Base-by-base conservation (phyloP, 2,113 vertebrate genomes). In the Ameiurus melas region DNA sequence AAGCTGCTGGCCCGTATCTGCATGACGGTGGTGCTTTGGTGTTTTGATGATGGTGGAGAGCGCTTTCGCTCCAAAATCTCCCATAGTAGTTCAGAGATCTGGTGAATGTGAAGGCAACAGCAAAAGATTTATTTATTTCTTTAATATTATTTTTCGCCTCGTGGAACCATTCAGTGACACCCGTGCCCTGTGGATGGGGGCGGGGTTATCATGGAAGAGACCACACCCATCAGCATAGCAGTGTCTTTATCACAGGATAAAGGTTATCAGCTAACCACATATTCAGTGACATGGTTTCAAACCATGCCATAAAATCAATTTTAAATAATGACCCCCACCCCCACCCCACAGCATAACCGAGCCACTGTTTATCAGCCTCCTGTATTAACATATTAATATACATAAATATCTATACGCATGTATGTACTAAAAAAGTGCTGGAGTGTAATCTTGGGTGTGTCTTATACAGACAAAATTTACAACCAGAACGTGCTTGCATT, bases 401-500 rank as follows among this genome's bases (percentile, higher is more conserved):
- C 1, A 25, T 39, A 51, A 53, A 10, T 80, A 27, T 80, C 20
- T 36, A 39, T 66, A 33, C 0, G 7, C 13, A 8, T 55, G 53
- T 84, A 16, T n/a, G 60, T 80, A 5, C 43, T n/a, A n/a, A 51
- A 2, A 51, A 2, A 51, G 25, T 33, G 22, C 30, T 22, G 73
- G 14, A n/a, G 68, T 83, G 36, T 58, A 62, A 79, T 5, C 81
- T 68, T 43, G 2, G 43, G 57, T 66, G 25, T 87, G 70, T 78
- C 12, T 86, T 13, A 25, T 60, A 0, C 91, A 99, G 98, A 99
- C 93, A 96, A 93, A 84, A 86, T 90, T 0, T 99, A 99, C 85
- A 95, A 96, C 83, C 95, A 94, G 90, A 97, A 91, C 0, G 58
- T 99, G 81, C 92, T 64, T 5, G 55, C 77, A 0, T 86, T 99